Evolutionary conservation across 1,140 invertebrate genomes (phyloP), one percentile per base, ranked within the genome.

Genomic region (Mizuhopecten yessoensis): DNA sequence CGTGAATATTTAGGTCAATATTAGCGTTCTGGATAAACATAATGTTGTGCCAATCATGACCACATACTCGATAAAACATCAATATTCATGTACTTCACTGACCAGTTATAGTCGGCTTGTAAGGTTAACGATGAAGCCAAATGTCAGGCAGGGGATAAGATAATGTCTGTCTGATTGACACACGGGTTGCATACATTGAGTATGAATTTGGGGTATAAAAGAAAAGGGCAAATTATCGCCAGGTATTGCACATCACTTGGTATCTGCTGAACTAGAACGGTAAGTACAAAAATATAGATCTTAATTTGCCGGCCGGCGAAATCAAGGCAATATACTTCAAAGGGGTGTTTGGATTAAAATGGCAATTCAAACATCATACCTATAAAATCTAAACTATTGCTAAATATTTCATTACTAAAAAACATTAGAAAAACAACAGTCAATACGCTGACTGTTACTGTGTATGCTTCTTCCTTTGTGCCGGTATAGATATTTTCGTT

Each of bases 41-140:
- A 75, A 75, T 17, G 29, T 75, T 75, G 57, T 75, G 57, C 57
- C 57, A 75, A 75, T 75, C 23, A 75, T 75, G 57, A 75, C 57
- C 57, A 75, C 57, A 75, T n/a, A 29, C 0, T n/a, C 57, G 57
- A 75, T 75, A 75, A 75, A 75, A 75, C 57, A 75, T 75, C n/a
- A n/a, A 75, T 75, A 75, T 75, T 75, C 3, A 9, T 29, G 57
- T 75, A 75, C 57, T 75, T 75, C 29, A 75, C 57, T 29, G 57
- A 29, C 57, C n/a, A 5, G 23, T 49, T 5, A 49, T 75, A 29
- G 57, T 5, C 57, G 23, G 57, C 57, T 75, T 17, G n/a, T 23
- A 20, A 75, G 57, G 57, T 75, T 29, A 75, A 75, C n/a, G 57
- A n/a, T 75, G 3, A 9, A 17, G 57, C 1, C 45, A 29, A 29